These are phyloP conservation scores for Hippocampus barbouri DNA, from an alignment of 2,113 vertebrate genomes.

Conservation along the genomic window DNA sequence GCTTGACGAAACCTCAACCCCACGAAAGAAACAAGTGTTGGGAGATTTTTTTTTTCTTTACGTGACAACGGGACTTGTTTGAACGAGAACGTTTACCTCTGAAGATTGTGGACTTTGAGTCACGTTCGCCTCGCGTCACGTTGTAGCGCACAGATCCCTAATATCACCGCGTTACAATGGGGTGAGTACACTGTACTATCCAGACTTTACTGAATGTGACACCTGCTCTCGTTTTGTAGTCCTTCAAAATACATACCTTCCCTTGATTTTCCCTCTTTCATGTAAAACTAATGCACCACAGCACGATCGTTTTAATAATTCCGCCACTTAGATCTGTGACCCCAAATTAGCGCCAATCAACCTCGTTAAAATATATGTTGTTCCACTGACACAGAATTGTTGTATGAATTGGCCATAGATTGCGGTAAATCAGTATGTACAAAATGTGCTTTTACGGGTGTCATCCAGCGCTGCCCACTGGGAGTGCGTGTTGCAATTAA, in stretches of 20 bases:
- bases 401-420: not conserved
- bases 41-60: constrained; percentile 51
- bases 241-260: constrained; percentile 8
- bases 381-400: not conserved
- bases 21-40: constrained; percentile 39
- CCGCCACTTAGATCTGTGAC: too few relatives aligned
- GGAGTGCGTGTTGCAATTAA: constrained; percentile 7
- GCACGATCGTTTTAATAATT: too few relatives aligned
- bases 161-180: constrained; percentile 56
- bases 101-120: constrained; percentile 55
- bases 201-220: constrained; percentile 17
- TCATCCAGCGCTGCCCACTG: not conserved
- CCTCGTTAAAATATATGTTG: not conserved
- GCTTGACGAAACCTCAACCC: constrained; percentile 38
- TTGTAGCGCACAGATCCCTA: not conserved
- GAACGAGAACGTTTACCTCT: constrained; percentile 16
- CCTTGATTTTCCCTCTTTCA: too few relatives aligned
- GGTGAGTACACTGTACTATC: constrained; percentile 60
- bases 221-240: constrained; percentile 37
- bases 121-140: not conserved
- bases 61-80: constrained; percentile 37
- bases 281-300: too few relatives aligned
- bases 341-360: too few relatives aligned
- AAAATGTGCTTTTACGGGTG: not conserved
- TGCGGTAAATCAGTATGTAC: not conserved